These are phyloP conservation scores for Drosophila tristis DNA, from an alignment of 1,140 invertebrate genomes.

Conservation along the genomic window DNA sequence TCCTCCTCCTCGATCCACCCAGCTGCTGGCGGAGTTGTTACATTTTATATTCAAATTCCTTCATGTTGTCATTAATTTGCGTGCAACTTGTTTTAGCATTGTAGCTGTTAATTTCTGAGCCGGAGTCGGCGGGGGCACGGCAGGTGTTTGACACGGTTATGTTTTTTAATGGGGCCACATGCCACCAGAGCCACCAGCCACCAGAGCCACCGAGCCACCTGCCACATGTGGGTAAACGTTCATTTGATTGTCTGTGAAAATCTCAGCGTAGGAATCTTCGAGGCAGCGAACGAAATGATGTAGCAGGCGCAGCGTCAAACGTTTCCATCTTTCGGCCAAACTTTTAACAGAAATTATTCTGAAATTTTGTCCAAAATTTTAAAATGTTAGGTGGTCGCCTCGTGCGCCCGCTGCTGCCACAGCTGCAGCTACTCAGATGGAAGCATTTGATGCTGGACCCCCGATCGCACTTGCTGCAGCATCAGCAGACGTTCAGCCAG, in stretches of 20 bases:
- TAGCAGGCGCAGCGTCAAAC: neutral
- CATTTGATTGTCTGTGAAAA: constrained; percentile 43
- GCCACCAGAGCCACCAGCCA: too few species aligned
- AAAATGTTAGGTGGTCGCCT: constrained; percentile 1
- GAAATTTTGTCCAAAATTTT: neutral
- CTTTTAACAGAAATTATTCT: neutral
- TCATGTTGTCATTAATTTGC: constrained; percentile 65
- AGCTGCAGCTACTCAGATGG: constrained; percentile 9
- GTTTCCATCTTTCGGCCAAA: neutral
- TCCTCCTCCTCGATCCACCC: neutral
- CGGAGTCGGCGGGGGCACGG: constrained; percentile 1
- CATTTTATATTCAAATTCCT: constrained; percentile 65
- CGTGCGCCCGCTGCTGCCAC: neutral
- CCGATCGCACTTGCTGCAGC: neutral
- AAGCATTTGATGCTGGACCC: neutral
- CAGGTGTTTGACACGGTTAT: constrained; percentile 62
- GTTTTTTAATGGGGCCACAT: constrained; percentile 55
- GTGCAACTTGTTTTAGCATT: constrained; percentile 50
- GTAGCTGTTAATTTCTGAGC: constrained; percentile 53
- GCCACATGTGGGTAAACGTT: constrained; percentile 24
- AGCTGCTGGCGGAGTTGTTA: neutral
- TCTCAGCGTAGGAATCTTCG: constrained; percentile 15
- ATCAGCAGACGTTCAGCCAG: neutral
- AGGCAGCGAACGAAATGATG: neutral
- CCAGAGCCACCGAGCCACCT: neutral